Evolutionary conservation across 2,797 vertebrate species (phyloP).

Genomic region (Phrynocephalus forsythii): DNA sequence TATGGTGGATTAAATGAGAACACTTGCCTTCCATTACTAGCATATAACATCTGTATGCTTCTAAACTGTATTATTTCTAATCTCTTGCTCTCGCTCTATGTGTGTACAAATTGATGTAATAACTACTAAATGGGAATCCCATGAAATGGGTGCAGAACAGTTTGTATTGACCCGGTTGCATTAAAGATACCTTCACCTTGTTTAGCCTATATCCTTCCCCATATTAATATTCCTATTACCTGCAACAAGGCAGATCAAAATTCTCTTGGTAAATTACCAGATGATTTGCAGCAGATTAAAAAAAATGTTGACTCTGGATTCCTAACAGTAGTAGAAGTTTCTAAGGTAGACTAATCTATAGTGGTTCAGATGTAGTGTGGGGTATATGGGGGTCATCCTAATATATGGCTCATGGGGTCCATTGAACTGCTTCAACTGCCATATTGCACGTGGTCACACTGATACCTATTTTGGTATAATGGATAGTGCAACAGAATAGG

Average conservation of each 20-base stretch:
- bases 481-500: too few species aligned
- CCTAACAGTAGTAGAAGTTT: not conserved
- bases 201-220: not conserved
- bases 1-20: not conserved
- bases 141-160: not conserved
- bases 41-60: rapidly evolving
- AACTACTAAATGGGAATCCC: not conserved
- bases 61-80: not conserved
- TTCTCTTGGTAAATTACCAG: not conserved
- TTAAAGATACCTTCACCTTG: not conserved
- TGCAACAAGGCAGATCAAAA: not conserved
- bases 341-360: not conserved
- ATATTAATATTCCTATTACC: not conserved
- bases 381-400: too few species aligned
- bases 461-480: too few species aligned
- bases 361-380: not conserved
- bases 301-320: not conserved
- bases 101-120: not conserved
- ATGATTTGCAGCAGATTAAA: not conserved
- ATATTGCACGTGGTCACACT: not conserved
- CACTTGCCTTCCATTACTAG: not conserved
- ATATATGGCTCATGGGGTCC: not conserved
- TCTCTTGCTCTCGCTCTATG: too few species aligned
- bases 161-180: not conserved
- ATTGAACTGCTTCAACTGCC: not conserved